Evolutionary conservation across 2,888 invertebrate genomes (phyloP).

Genomic region (Diplolepis rosae): DNA sequence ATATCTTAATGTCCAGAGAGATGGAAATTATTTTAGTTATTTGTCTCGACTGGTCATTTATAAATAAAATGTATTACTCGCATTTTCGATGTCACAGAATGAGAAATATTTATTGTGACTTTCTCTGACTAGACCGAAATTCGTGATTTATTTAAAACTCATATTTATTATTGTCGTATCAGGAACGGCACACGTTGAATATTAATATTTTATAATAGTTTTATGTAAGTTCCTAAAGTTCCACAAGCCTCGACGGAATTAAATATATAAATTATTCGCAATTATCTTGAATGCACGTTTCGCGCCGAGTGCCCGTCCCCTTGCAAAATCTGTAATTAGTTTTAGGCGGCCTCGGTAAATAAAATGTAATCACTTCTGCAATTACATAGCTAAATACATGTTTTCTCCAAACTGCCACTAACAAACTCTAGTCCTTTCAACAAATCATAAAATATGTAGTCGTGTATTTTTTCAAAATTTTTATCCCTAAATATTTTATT

Average conservation of each 20-base stretch:
- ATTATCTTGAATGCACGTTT: slow-evolving; percentile 31
- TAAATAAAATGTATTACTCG: not conserved
- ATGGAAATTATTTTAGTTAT: not conserved
- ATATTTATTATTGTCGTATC: slow-evolving; percentile 16
- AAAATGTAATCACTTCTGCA: slow-evolving; percentile 25
- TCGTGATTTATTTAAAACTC: not conserved
- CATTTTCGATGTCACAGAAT: not conserved
- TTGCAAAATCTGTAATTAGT: slow-evolving; percentile 32
- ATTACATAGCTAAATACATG: slow-evolving; percentile 26
- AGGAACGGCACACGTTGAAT: slow-evolving; percentile 11
- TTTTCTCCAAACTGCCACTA: slow-evolving; percentile 15
- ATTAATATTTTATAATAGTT: slow-evolving; percentile 28
- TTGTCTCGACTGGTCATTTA: not conserved
- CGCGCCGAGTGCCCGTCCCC: slow-evolving; percentile 22
- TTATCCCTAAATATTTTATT: too few relatives aligned
- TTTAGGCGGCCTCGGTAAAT: slow-evolving; percentile 30
- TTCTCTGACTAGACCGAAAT: not conserved
- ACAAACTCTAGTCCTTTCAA: too few relatives aligned
- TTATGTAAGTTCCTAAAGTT: slow-evolving; percentile 30
- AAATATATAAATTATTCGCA: slow-evolving; percentile 31
- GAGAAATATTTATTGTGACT: not conserved
- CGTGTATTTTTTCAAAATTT: too few relatives aligned
- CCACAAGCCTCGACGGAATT: slow-evolving; percentile 27
- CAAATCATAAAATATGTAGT: too few relatives aligned
- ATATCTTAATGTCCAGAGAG: too few relatives aligned